These are phyloP conservation scores for Ormyrus rosae DNA, from an alignment of 2,888 invertebrate species.

Conservation along the genomic window DNA sequence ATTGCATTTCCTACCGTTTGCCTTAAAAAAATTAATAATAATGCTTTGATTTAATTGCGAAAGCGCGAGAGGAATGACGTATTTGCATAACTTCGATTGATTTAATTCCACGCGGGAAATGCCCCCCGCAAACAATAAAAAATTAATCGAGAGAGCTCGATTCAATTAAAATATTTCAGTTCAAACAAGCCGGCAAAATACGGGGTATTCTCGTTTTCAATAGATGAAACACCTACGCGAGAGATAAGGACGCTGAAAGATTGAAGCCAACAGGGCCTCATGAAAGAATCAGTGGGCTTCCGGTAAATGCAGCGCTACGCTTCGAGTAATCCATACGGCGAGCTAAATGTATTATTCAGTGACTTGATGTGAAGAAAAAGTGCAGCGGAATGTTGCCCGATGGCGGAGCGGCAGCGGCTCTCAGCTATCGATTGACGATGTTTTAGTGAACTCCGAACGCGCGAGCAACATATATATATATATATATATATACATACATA, in stretches of 20 bases:
- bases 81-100: no score
- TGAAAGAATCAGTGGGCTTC: constrained; percentile 1
- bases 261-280: background rate
- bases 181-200: background rate
- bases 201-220: background rate
- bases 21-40: no score
- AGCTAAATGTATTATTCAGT: constrained; percentile 32
- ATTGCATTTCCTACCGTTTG: no score
- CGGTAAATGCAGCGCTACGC: background rate
- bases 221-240: background rate
- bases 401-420: background rate
- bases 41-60: no score
- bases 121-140: no score
- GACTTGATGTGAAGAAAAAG: constrained; percentile 32
- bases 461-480: background rate
- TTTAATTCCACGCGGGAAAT: no score
- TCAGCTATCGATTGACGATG: constrained; percentile 33
- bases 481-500: background rate
- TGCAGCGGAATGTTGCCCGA: constrained; percentile 17
- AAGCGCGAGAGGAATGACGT: no score
- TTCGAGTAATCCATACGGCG: constrained; percentile 5
- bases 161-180: no score
- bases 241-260: background rate
- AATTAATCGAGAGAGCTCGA: no score
- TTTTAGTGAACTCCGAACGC: background rate